A percentile compares a stretch with the other conserved stretches of the same genome.
These are phyloP conservation scores for Dunckerocampus dactyliophorus DNA, from an alignment of 2,113 vertebrate species.

Conservation along the genomic window DNA sequence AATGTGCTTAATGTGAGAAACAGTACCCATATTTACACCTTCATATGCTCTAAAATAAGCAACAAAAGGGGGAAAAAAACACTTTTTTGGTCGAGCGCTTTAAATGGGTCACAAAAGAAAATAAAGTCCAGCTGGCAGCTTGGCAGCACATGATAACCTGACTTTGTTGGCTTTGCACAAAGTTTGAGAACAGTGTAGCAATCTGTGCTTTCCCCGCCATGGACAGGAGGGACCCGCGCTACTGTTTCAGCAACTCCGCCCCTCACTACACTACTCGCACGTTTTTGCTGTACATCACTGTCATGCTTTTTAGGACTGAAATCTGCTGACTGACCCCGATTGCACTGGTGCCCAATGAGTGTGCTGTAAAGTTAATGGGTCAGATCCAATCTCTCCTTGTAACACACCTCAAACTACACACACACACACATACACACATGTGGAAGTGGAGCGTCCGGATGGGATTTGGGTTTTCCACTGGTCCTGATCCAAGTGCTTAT, in stretches of 20 bases:
- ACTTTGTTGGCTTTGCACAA: slow-evolving; percentile 35
- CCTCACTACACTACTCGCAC: neutral
- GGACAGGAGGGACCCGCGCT: neutral
- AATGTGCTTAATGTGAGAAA: slow-evolving; percentile 23
- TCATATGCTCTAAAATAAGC: slow-evolving; percentile 16
- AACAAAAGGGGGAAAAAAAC: neutral
- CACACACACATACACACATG: neutral
- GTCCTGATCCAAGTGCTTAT: slow-evolving; percentile 36
- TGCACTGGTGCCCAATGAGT: slow-evolving; percentile 50
- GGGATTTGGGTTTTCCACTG: slow-evolving; percentile 32
- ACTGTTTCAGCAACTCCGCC: neutral
- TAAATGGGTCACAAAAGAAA: slow-evolving; percentile 31
- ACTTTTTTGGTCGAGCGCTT: slow-evolving; percentile 16
- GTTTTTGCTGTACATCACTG: slow-evolving; percentile 29
- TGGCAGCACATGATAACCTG: slow-evolving; percentile 30
- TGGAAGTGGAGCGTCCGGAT: slow-evolving; percentile 27
- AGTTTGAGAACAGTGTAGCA: slow-evolving; percentile 23
- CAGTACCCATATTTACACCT: slow-evolving; percentile 1
- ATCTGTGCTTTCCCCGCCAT: slow-evolving; percentile 12
- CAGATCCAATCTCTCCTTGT: slow-evolving; percentile 66
- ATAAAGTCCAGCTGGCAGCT: slow-evolving; percentile 42
- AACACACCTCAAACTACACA: slow-evolving; percentile 36
- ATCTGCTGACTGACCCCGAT: slow-evolving; percentile 57
- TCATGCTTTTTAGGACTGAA: slow-evolving; percentile 49
- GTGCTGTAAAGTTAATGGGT: slow-evolving; percentile 67